These are phyloP conservation scores for Neodiprion virginianus DNA, from an alignment of 1,140 invertebrate species.

Conservation along the genomic window DNA sequence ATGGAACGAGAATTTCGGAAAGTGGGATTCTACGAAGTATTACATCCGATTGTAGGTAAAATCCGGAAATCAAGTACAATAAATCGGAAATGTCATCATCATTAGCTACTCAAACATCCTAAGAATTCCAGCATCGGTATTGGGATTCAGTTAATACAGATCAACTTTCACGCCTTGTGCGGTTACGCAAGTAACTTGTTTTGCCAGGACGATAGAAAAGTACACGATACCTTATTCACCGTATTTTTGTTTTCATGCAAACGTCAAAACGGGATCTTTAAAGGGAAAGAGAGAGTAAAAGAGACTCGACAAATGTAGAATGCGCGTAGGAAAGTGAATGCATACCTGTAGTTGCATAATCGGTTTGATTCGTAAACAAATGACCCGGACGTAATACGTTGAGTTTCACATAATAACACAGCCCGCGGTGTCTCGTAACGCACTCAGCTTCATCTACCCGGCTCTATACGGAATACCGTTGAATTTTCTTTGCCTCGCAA, in stretches of 20 bases:
- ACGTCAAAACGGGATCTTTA: conserved; percentile 8
- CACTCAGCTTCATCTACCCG: too few relatives aligned
- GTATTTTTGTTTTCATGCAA: not conserved
- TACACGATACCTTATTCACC: conserved; percentile 21
- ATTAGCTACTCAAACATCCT: conserved; percentile 25
- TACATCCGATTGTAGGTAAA: not conserved
- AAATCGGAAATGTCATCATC: not conserved
- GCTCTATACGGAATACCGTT: too few relatives aligned
- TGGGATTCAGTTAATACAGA: conserved; percentile 23
- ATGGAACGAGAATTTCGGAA: not conserved
- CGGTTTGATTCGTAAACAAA: too few relatives aligned
- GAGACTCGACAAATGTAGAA: not conserved
- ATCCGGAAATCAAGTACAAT: not conserved
- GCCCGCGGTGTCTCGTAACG: too few relatives aligned
- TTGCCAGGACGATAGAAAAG: conserved; percentile 29
- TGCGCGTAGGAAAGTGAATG: too few relatives aligned
- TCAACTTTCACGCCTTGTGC: conserved; percentile 43
- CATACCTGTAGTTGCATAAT: not conserved
- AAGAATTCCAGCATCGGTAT: conserved; percentile 10
- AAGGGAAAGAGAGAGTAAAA: not conserved
- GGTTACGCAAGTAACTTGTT: conserved; percentile 54
- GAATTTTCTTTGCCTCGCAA: too few relatives aligned
- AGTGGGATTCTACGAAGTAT: not conserved
- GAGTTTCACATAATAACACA: too few relatives aligned
- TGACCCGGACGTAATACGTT: too few relatives aligned